A percentile compares a stretch with the other conserved stretches of the same genome.
These are phyloP conservation scores for Delphinapterus leucas DNA, from an alignment of 2,113 vertebrate species.

Conservation along the genomic window DNA sequence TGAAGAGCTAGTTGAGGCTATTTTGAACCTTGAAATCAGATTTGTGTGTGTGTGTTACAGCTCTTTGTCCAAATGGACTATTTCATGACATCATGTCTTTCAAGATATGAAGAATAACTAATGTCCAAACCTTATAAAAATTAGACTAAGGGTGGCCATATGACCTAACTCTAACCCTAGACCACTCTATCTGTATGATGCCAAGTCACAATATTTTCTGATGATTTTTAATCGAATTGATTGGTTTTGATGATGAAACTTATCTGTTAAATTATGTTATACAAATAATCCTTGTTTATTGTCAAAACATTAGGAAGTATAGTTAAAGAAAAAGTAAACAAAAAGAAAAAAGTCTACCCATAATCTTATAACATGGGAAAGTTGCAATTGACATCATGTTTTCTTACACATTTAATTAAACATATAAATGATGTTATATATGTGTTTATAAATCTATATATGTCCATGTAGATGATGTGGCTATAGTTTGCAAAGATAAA, in stretches of 20 bases:
- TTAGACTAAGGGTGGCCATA: not conserved
- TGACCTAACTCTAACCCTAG: not conserved
- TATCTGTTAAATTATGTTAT: not conserved
- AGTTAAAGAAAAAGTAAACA: not conserved
- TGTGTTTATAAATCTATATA: not conserved
- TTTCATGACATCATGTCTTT: not conserved
- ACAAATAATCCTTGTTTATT: not conserved
- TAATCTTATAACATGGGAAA: not conserved
- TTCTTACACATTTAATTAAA: not conserved
- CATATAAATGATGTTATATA: not conserved
- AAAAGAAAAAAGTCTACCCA: not conserved
- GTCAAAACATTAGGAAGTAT: not conserved
- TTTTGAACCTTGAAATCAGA: not conserved
- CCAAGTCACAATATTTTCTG: not conserved
- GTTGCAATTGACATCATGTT: not conserved
- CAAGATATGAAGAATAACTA: not conserved
- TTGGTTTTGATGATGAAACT: not conserved
- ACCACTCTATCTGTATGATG: not conserved
- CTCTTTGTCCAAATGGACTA: not conserved
- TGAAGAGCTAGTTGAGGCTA: not conserved
- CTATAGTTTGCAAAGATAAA: not conserved
- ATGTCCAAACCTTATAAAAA: not conserved
- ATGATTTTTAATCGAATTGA: not conserved
- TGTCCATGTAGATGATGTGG: not conserved
- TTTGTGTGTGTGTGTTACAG: not conserved